Evolutionary conservation across 2,113 vertebrate species (phyloP), one percentile per base, ranked within the genome.

Genomic region (Passer domesticus): DNA sequence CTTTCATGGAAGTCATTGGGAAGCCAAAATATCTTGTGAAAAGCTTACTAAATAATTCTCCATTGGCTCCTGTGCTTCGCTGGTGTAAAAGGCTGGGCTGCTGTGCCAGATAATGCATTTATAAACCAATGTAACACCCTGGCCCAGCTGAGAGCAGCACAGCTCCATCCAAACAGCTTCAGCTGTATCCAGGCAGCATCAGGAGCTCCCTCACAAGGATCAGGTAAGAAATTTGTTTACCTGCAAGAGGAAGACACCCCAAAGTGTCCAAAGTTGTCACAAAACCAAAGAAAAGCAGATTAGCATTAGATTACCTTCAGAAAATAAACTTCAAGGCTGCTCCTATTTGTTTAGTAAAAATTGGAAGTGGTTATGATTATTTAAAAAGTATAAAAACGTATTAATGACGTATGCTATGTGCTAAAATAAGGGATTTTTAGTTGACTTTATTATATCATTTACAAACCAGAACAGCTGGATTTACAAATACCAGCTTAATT

Each of bases 81-180:
- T 94, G 35, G 47, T 72, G 49, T 27, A 77, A 93, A 90, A 94
- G 47, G 33, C 46, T 89, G 73, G 92, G 50, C 55, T 89, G 67
- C 79, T 93, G 87, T 85, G 92, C 58, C 46, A 95, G 74, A 82
- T 63, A 94, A 86, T 91, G 39, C 74, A 83, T 94, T 89, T 96
- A 80, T 80, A 95, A 97, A 94, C 90, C 79, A 89, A 3, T 68
- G 44, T 11, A 93, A 87, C 44, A 87, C 50, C 78, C 83, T 47
- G 59, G 33, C 50, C 94, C 50, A 53, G 23, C 33, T 82, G 73
- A 81, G 77, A 92, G 30, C 39, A 73, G 9, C 27, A 30, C 56
- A 83, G 55, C 80, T 21, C 39, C n/a, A 50, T 49, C 41, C 93
- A 28, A 89, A 49, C 15, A 90, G 20, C 39, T 69, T 50, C 43